phyloP scores from a whole-genome alignment of 2,113 vertebrate genomes.

The Cervus canadensis region DNA sequence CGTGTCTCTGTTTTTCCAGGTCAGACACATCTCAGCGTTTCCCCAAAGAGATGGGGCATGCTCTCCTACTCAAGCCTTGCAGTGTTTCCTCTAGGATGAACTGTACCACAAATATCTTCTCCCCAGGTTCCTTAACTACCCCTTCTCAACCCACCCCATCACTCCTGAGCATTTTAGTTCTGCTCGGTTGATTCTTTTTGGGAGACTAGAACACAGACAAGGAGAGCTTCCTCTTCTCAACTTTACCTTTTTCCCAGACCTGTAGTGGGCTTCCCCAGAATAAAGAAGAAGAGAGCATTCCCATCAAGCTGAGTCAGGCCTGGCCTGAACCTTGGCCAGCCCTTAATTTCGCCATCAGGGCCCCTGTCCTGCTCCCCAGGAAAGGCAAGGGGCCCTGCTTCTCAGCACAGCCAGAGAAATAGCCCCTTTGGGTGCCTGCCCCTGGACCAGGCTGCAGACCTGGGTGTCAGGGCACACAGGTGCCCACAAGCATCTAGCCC shows the following conservation, averaged over 20 bases:
- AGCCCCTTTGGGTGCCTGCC: background rate
- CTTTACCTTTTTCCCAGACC: background rate
- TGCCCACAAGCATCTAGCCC: background rate
- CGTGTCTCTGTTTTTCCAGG: background rate
- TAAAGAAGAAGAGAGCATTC: background rate
- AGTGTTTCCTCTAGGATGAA: background rate
- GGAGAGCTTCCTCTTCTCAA: background rate
- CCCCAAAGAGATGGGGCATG: background rate
- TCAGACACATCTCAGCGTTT: background rate
- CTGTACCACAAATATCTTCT: background rate
- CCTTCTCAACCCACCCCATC: background rate
- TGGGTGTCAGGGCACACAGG: background rate
- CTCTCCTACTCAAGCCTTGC: no score
- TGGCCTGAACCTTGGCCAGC: background rate
- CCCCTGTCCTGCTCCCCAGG: rapidly evolving
- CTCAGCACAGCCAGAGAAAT: background rate
- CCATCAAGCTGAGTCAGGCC: background rate
- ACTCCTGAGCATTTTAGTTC: background rate
- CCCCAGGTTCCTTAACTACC: background rate
- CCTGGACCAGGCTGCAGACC: background rate
- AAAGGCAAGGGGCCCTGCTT: background rate
- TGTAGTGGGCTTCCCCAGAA: background rate
- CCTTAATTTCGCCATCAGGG: background rate
- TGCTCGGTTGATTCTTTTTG: background rate
- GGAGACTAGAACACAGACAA: background rate